phyloP scores from a whole-genome alignment of 2,888 invertebrate genomes.

The Exocentrus adspersus region DNA sequence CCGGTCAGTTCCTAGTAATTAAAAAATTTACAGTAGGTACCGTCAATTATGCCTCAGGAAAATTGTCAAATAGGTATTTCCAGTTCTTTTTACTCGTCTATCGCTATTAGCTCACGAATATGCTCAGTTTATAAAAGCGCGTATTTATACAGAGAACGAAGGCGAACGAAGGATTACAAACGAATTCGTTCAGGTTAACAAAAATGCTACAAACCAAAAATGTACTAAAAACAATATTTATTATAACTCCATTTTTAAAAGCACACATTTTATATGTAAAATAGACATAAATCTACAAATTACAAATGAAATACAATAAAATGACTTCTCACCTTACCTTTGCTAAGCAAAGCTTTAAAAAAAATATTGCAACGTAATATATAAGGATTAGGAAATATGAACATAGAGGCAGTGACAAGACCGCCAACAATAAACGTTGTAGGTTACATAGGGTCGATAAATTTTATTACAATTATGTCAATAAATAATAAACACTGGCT shows the following conservation, averaged over 20 bases:
- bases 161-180: too few species aligned
- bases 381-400: slow-evolving; percentile 41
- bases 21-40: too few species aligned
- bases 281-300: slow-evolving; percentile 58
- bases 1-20: too few species aligned
- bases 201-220: slow-evolving; percentile 6
- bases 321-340: slow-evolving; percentile 55
- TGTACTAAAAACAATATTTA: slow-evolving; percentile 58
- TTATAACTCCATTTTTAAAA: slow-evolving; percentile 60
- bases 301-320: slow-evolving; percentile 53
- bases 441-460: slow-evolving; percentile 36
- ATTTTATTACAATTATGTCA: slow-evolving; percentile 35
- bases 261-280: slow-evolving; percentile 60
- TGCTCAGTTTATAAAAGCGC: too few species aligned
- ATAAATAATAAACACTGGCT: slow-evolving; percentile 52
- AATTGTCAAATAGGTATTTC: too few species aligned
- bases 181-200: too few species aligned
- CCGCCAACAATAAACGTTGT: slow-evolving; percentile 34
- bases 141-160: too few species aligned
- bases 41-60: too few species aligned
- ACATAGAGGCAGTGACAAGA: slow-evolving; percentile 41
- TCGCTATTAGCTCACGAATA: too few species aligned
- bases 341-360: slow-evolving; percentile 57
- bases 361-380: slow-evolving; percentile 53
- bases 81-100: too few species aligned